Conservation (phyloP, 2,113 vertebrate species). For the Cryptomyrus ogoouensis region DNA sequence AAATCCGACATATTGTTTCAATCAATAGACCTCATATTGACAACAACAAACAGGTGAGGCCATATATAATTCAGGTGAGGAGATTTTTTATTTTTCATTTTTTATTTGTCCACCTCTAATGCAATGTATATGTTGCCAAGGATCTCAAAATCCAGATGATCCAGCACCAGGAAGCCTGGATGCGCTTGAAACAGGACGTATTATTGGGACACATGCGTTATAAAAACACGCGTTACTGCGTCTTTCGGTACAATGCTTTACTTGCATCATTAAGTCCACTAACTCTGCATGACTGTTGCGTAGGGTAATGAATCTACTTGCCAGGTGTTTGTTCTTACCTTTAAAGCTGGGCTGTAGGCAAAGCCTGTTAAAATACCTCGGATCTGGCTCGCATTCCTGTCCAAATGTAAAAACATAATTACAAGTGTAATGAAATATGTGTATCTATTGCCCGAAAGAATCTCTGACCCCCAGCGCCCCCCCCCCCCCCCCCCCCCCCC, state of each 20-base stretch:
- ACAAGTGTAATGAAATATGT: conserved; percentile 7
- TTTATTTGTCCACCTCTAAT: not conserved
- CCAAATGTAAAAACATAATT: not conserved
- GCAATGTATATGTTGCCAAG: not conserved
- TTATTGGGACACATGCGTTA: no score
- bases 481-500: not conserved
- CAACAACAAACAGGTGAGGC: conserved; percentile 82
- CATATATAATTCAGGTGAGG: conserved; percentile 10
- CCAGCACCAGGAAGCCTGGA: not conserved
- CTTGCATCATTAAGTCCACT: not conserved
- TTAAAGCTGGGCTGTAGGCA: not conserved
- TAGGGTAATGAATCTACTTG: not conserved
- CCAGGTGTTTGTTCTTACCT: conserved; percentile 11
- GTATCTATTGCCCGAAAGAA: not conserved
- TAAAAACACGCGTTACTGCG: not conserved
- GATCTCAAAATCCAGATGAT: not conserved
- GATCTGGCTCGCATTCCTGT: not conserved
- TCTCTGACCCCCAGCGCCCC: not conserved
- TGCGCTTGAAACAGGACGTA: not conserved
- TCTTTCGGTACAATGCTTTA: not conserved
- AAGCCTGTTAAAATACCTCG: conserved; percentile 8
- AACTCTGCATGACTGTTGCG: not conserved
- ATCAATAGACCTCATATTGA: conserved; percentile 83
- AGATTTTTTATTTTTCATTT: not conserved
- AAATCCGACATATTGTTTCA: conserved; percentile 91